phyloP scores from a whole-genome alignment of 2,888 invertebrate genomes.

The Hirtodrosophila histrioides region DNA sequence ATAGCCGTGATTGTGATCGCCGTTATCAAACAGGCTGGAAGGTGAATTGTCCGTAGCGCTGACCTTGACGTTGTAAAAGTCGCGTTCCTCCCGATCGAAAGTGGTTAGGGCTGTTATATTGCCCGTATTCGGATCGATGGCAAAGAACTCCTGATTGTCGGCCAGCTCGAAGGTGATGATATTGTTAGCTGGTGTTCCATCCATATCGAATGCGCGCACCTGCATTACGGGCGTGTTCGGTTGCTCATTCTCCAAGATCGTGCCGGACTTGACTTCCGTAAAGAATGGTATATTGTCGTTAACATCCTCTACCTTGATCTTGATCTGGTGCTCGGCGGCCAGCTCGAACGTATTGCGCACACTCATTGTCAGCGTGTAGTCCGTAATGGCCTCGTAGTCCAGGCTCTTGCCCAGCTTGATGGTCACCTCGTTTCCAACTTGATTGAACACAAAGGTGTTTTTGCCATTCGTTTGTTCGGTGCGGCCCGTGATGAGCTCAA shows the following conservation, averaged over 20 bases:
- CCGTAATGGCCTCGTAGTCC: slow-evolving; percentile 93
- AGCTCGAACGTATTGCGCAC: slow-evolving; percentile 92
- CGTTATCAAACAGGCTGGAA: slow-evolving; percentile 88
- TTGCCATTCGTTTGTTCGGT: slow-evolving; percentile 94
- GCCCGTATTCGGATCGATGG: slow-evolving; percentile 93
- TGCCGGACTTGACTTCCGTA: slow-evolving; percentile 91
- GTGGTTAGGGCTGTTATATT: slow-evolving; percentile 92
- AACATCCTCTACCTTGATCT: slow-evolving; percentile 92
- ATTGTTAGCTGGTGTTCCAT: slow-evolving; percentile 93
- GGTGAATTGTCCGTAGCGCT: slow-evolving; percentile 95
- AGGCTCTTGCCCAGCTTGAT: slow-evolving; percentile 91
- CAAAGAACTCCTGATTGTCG: slow-evolving; percentile 89
- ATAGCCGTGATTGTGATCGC: slow-evolving; percentile 90
- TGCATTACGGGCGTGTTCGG: slow-evolving; percentile 94
- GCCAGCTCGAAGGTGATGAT: slow-evolving; percentile 91
- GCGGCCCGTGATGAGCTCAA: slow-evolving; percentile 92
- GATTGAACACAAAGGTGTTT: slow-evolving; percentile 89
- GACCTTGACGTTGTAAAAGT: slow-evolving; percentile 95
- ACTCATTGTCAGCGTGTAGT: slow-evolving; percentile 92
- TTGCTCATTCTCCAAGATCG: slow-evolving; percentile 93
- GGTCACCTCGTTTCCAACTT: slow-evolving; percentile 89
- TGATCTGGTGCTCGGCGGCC: slow-evolving; percentile 91
- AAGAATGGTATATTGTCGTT: slow-evolving; percentile 96
- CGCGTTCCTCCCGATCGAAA: slow-evolving; percentile 94
- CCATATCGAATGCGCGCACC: slow-evolving; percentile 92